phyloP scores from a whole-genome alignment of 2,113 vertebrate species.

The Mesembrinibis cayennensis region DNA sequence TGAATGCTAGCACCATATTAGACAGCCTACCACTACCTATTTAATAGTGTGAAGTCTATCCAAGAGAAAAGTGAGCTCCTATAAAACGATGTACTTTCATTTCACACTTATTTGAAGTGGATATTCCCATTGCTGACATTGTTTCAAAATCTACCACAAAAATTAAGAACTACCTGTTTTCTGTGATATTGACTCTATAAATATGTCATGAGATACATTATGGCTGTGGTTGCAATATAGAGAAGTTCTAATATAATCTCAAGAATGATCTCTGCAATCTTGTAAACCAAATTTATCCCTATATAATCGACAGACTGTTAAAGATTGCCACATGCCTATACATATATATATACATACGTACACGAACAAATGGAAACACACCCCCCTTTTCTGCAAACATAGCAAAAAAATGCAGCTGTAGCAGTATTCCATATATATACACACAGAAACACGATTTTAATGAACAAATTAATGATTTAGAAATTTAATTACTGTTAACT shows the following conservation, averaged over 20 bases:
- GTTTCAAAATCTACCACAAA: neutral
- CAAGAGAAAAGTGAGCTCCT: neutral
- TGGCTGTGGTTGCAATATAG: neutral
- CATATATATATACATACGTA: accelerated
- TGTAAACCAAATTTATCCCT: neutral
- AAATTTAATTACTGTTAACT: neutral
- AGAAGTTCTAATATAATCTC: neutral
- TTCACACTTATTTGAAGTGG: neutral
- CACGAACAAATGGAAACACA: neutral
- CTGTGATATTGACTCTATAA: neutral
- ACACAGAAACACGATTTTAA: neutral
- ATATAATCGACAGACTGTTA: neutral
- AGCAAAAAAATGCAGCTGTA: neutral
- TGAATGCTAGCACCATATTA: neutral
- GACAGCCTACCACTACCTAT: neutral
- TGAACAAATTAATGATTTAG: neutral
- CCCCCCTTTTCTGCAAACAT: neutral
- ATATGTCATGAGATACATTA: neutral
- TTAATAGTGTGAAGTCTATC: neutral
- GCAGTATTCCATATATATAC: neutral
- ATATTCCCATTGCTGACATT: neutral
- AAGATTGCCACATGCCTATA: neutral
- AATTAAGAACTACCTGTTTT: neutral
- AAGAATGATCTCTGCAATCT: neutral
- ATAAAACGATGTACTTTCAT: neutral